These are phyloP conservation scores for Ochotona curzoniae DNA, from an alignment of 2,113 vertebrate species.

Conservation along the genomic window DNA sequence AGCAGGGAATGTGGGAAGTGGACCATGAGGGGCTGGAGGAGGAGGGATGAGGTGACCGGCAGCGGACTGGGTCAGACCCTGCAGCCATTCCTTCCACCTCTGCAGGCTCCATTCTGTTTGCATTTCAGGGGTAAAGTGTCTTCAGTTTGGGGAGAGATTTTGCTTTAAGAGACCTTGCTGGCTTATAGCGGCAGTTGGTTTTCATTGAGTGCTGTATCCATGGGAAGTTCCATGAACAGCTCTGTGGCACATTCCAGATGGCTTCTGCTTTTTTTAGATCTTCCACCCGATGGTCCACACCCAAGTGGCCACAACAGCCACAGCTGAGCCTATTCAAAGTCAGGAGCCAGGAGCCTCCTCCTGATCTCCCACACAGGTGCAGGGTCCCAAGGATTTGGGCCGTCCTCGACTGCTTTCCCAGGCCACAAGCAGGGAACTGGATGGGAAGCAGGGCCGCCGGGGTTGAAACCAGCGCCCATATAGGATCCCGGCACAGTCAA, in stretches of 20 bases:
- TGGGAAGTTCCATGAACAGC: neutral
- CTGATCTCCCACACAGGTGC: too few species aligned
- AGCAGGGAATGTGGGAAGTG: neutral
- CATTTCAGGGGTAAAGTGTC: neutral
- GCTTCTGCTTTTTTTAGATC: too few species aligned
- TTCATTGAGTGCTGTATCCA: neutral
- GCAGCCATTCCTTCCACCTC: neutral
- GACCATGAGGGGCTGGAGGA: neutral
- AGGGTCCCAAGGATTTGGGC: too few species aligned
- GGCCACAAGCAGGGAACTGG: too few species aligned
- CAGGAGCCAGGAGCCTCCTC: too few species aligned
- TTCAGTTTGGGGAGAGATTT: neutral
- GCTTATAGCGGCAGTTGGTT: neutral
- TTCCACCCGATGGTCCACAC: too few species aligned
- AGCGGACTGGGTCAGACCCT: neutral
- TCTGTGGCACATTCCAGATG: neutral
- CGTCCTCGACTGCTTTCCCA: too few species aligned
- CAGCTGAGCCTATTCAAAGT: too few species aligned
- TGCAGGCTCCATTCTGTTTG: neutral
- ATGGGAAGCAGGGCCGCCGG: too few species aligned
- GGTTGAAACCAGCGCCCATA: too few species aligned
- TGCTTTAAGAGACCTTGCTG: neutral
- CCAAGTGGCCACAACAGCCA: too few species aligned
- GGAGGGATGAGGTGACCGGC: neutral
- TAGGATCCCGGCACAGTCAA: too few species aligned